Evolutionary conservation across 2,888 invertebrate species (phyloP).

Genomic region (Crepidodera aurea): DNA sequence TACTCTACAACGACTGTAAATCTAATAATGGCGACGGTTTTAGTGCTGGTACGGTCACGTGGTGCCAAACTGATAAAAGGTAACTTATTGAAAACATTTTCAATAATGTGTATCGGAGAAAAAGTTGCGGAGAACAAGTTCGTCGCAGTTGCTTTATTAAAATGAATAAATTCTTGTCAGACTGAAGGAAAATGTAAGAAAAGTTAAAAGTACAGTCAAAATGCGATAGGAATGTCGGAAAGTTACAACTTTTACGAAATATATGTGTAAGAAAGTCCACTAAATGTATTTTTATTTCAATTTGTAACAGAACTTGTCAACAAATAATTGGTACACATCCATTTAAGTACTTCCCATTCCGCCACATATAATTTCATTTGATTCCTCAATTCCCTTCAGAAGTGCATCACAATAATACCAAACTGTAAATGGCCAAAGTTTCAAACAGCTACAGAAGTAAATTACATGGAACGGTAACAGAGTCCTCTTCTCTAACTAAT

Average conservation of each 20-base stretch:
- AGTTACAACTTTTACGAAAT: too few species aligned
- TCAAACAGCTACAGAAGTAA: conserved; percentile 1
- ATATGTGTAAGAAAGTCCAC: too few species aligned
- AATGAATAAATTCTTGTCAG: neutral
- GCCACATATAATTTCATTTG: neutral
- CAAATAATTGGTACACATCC: too few species aligned
- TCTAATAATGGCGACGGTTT: conserved; percentile 17
- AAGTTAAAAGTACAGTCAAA: neutral
- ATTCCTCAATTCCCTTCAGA: neutral
- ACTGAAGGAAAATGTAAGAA: neutral
- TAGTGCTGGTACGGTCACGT: conserved; percentile 27
- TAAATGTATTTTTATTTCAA: too few species aligned
- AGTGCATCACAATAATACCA: neutral
- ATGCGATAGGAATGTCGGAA: too few species aligned
- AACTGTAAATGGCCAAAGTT: neutral
- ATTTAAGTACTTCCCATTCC: too few species aligned
- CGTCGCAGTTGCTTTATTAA: neutral
- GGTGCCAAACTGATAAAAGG: conserved; percentile 25
- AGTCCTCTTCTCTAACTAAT: neutral
- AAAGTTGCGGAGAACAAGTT: neutral
- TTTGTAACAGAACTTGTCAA: too few species aligned
- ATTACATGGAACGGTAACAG: conserved; percentile 6
- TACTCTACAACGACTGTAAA: neutral
- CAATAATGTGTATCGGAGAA: conserved; percentile 8
- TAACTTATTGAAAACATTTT: conserved; percentile 29